phyloP scores from a whole-genome alignment of 2,888 invertebrate species.

The Empis livida region DNA sequence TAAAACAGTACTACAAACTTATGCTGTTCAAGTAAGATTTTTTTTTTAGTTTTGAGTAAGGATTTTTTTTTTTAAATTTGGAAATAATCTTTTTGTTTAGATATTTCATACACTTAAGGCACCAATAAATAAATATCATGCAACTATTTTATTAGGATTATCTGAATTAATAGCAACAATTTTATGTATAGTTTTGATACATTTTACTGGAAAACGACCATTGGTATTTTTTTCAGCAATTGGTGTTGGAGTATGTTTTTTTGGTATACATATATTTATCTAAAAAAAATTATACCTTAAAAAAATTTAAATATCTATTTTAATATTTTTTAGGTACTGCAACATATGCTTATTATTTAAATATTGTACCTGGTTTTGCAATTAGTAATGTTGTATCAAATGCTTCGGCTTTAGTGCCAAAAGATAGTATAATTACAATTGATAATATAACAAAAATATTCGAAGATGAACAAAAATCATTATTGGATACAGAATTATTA shows the following conservation, averaged over 20 bases:
- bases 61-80: too few relatives aligned
- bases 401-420: conserved; percentile 27
- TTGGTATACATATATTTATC: conserved; percentile 22
- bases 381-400: conserved; percentile 33
- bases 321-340: conserved; percentile 18
- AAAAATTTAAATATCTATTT: too few relatives aligned
- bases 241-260: conserved; percentile 52
- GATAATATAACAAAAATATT: conserved; percentile 31
- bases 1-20: conserved; percentile 59
- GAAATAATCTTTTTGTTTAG: conserved; percentile 13
- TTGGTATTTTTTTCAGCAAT: conserved; percentile 52
- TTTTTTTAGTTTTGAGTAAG: conserved; percentile 1
- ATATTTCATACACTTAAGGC: conserved; percentile 59
- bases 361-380: conserved; percentile 31
- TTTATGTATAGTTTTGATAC: conserved; percentile 52
- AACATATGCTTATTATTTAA: conserved; percentile 32
- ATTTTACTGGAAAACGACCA: conserved; percentile 58
- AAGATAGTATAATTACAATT: conserved; percentile 25
- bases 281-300: too few relatives aligned
- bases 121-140: conserved; percentile 63
- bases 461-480: conserved; percentile 9
- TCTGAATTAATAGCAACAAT: conserved; percentile 55
- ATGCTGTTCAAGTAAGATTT: conserved; percentile 44
- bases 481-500: background rate
- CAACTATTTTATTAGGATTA: conserved; percentile 57